Conservation (phyloP, 1,140 invertebrate genomes). For the Habropoda laboriosa region DNA sequence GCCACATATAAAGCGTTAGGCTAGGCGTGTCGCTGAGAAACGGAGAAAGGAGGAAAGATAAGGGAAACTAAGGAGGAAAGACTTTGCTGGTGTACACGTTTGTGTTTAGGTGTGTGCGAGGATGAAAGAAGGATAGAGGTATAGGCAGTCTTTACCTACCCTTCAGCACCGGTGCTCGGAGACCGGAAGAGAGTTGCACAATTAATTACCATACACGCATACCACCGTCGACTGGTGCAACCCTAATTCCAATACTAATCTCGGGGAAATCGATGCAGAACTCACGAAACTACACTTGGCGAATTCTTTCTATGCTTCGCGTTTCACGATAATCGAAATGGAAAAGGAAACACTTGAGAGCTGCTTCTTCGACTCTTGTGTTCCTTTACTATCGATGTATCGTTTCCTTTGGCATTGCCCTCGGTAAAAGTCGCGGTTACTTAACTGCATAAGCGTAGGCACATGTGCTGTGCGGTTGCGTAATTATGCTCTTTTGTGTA, state of each 20-base stretch:
- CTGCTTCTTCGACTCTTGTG: background rate
- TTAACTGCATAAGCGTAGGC: too few species aligned
- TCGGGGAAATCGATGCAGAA: constrained; percentile 26
- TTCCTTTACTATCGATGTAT: background rate
- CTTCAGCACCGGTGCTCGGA: constrained; percentile 14
- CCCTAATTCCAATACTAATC: constrained; percentile 50
- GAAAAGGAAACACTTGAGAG: too few species aligned
- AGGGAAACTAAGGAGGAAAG: constrained; percentile 2
- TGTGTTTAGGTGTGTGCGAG: background rate
- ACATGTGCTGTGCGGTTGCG: too few species aligned
- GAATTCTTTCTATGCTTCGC: background rate
- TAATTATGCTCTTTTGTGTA: too few species aligned
- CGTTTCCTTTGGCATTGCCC: background rate
- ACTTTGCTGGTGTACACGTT: background rate
- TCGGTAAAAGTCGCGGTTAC: background rate
- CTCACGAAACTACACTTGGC: background rate
- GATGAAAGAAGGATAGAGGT: background rate
- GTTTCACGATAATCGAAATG: background rate
- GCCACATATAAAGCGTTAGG: constrained; percentile 45
- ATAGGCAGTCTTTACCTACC: constrained; percentile 21
- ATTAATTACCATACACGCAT: constrained; percentile 56
- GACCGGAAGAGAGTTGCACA: constrained; percentile 54
- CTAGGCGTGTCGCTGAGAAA: constrained; percentile 34
- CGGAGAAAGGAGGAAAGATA: constrained; percentile 24
- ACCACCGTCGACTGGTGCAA: constrained; percentile 32